Evolutionary conservation across 2,888 invertebrate species (phyloP), one percentile per base, ranked within the genome.

Genomic region (Mythimna loreyi): DNA sequence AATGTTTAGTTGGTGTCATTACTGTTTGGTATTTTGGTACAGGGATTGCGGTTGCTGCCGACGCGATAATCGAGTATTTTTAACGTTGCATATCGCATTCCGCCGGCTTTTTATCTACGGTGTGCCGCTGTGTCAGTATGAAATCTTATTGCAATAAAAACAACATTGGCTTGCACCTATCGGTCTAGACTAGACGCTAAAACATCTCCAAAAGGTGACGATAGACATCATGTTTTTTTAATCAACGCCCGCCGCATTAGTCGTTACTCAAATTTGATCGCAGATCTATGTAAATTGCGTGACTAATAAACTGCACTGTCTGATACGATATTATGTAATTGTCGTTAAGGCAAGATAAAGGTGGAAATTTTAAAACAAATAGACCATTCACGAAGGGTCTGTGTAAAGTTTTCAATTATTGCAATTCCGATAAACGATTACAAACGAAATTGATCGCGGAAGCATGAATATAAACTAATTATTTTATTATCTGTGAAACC

Each of bases 41-140:
- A 63, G 76, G 86, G 75, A 65, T 69, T 70, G 84, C 81, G 84
- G 86, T 85, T 82, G 87, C 87, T 81, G 82, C 87, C 85, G 88
- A 87, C 87, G 87, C 88, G 89, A 91, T 92, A 91, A 91, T 91
- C 87, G 86, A 87, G 90, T 92, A 91, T 92, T 92, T 91, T 92
- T 90, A 91, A 91, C 89, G 82, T 89, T 90, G 85, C 87, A 90
- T 91, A 91, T 91, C 89, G 89, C 90, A 92, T 91, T 91, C 90
- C 90, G 81, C 70, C 79, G 81, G 84, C 65, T 88, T 90, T 90
- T 92, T 90, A 89, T 89, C 88, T 76, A 84, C 83, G 77, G 77
- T 86, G 81, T 80, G 84, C 81, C 79, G 80, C 71, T 87, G 84
- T 79, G 83, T 81, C 81, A 84, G 85, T 85, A 72, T 83, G 78